Percentiles rank a stretch among this genome's conserved stretches.
phyloP scores from a whole-genome alignment of 1,140 invertebrate genomes.

The Bombus superbus region DNA sequence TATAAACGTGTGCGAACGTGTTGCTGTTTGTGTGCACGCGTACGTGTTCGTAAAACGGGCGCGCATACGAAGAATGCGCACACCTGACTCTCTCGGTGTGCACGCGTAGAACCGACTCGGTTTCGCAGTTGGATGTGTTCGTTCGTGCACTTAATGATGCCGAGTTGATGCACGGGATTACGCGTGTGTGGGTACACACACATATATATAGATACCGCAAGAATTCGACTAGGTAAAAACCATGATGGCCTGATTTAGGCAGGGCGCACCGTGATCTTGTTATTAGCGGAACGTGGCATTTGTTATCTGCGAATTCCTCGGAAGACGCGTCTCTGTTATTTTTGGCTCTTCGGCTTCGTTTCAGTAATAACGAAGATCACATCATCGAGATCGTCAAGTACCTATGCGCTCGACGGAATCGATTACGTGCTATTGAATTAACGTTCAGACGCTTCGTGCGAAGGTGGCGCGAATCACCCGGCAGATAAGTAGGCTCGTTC shows the following conservation, averaged over 20 bases:
- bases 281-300: not conserved
- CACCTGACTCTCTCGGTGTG: constrained; percentile 24
- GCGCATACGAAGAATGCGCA: constrained; percentile 15
- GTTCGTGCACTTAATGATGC: constrained; percentile 11
- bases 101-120: not conserved
- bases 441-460: not conserved
- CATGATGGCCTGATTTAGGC: not conserved
- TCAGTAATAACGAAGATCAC: too few species aligned
- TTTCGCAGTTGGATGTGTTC: not conserved
- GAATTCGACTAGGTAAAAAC: not conserved
- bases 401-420: too few species aligned
- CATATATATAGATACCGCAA: not conserved
- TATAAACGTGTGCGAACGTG: constrained; percentile 45
- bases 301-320: not conserved
- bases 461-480: constrained; percentile 2
- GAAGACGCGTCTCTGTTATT: not conserved
- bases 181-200: too few species aligned
- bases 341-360: not conserved
- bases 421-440: not conserved
- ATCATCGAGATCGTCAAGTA: too few species aligned
- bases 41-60: not conserved
- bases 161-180: constrained; percentile 10
- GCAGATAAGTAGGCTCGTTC: not conserved
- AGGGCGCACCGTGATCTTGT: not conserved
- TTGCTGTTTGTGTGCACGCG: not conserved